Evolutionary conservation across 2,797 vertebrate species (phyloP).

Genomic region (Ptychobarbus kaznakovi): DNA sequence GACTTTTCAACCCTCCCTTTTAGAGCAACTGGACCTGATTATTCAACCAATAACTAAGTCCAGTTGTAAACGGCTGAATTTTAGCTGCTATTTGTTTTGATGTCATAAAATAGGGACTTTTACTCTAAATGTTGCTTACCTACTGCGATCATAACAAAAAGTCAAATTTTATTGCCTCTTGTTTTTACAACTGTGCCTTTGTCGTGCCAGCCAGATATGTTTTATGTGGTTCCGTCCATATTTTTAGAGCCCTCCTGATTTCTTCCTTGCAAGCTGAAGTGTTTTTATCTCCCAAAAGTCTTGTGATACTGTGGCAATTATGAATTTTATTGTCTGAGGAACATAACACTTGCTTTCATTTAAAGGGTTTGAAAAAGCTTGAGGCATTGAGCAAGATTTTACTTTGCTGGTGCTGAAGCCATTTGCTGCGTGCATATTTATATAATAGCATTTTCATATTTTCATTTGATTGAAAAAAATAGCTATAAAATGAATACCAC

Average conservation of each 20-base stretch:
- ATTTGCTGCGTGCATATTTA: slow-evolving; percentile 43
- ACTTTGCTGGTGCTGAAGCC: slow-evolving; percentile 15
- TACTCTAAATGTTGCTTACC: slow-evolving; percentile 26
- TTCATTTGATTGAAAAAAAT: neutral
- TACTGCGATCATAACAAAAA: slow-evolving; percentile 43
- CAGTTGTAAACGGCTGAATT: neutral
- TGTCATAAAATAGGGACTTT: slow-evolving; percentile 35
- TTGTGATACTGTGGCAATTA: slow-evolving; percentile 46
- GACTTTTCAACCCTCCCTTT: slow-evolving; percentile 30
- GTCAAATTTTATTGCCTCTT: slow-evolving; percentile 49
- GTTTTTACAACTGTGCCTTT: slow-evolving; percentile 56
- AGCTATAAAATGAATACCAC: slow-evolving; percentile 49
- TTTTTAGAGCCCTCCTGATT: slow-evolving; percentile 48
- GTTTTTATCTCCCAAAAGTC: slow-evolving; percentile 52
- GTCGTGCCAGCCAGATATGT: slow-evolving; percentile 50
- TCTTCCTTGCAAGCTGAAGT: slow-evolving; percentile 39
- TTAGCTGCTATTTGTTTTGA: neutral
- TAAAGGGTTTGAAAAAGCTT: slow-evolving; percentile 34
- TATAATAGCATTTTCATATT: slow-evolving; percentile 37
- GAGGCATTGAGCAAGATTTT: slow-evolving; percentile 46
- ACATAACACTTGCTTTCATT: slow-evolving; percentile 49
- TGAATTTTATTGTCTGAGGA: slow-evolving; percentile 55
- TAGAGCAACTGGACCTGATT: slow-evolving; percentile 19
- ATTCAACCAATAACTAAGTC: neutral
- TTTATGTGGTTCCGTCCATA: slow-evolving; percentile 49